Conservation (phyloP, 92 coral and sea anemone species). For the Blastomussa wellsi region DNA sequence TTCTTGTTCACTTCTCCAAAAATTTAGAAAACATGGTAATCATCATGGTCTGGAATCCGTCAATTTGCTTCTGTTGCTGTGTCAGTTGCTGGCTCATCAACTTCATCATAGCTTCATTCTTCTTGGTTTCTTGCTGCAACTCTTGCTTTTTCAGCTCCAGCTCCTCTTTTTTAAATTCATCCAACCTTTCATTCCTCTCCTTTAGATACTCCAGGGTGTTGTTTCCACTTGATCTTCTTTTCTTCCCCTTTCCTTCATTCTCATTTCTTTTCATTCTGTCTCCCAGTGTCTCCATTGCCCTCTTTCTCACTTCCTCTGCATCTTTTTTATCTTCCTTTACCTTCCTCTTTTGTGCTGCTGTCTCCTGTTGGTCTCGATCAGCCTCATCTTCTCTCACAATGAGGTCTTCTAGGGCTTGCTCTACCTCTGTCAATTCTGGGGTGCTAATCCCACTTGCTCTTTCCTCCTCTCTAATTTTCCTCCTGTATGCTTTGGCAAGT, state of each 20-base stretch:
- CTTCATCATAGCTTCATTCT: too few relatives aligned
- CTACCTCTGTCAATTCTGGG: conserved; percentile 25
- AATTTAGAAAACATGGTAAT: conserved; percentile 24
- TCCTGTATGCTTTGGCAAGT: conserved; percentile 6
- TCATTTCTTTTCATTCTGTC: conserved; percentile 2
- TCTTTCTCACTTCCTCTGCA: conserved; percentile 25
- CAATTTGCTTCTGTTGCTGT: too few relatives aligned
- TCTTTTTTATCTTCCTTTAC: conserved; percentile 29
- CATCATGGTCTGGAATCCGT: conserved; percentile 28
- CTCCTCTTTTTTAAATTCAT: conserved; percentile 21
- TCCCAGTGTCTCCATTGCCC: conserved; percentile 27
- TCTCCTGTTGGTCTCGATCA: conserved; percentile 28
- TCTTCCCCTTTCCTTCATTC: background rate
- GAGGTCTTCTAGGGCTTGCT: conserved; percentile 30
- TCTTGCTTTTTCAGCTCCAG: conserved; percentile 33
- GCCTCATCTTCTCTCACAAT: conserved; percentile 32
- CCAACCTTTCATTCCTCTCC: conserved; percentile 27
- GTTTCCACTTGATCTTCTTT: background rate
- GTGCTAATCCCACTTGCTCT: too few relatives aligned
- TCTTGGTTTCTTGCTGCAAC: conserved; percentile 33
- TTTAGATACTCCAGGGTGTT: conserved; percentile 31
- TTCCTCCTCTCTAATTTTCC: too few relatives aligned
- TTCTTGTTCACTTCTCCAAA: conserved; percentile 27
- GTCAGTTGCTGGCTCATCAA: too few relatives aligned
- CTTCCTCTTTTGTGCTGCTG: conserved; percentile 30